Percentiles rank a stretch among this genome's conserved stretches.
Evolutionary conservation across 2,888 invertebrate genomes (phyloP).

Genomic region (Anthophora plumipes): DNA sequence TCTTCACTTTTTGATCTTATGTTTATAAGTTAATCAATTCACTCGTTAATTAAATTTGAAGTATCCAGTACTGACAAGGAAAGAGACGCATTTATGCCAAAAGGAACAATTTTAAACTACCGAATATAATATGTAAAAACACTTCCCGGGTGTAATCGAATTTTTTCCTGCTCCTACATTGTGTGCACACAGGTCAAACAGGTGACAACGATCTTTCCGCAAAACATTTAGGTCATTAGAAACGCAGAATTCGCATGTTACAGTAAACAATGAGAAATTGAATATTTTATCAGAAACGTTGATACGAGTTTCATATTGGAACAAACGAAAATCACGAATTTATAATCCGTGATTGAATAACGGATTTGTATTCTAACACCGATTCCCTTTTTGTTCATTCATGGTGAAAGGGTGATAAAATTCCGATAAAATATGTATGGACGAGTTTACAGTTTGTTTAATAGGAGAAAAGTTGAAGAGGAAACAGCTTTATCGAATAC

Average conservation of each 20-base stretch:
- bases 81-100: not conserved
- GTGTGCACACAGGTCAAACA: too few relatives aligned
- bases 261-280: slow-evolving; percentile 34
- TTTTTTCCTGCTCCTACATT: not conserved
- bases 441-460: slow-evolving; percentile 9
- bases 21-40: slow-evolving; percentile 13
- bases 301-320: not conserved
- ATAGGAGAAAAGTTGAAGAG: not conserved
- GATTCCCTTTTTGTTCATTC: not conserved
- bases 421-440: slow-evolving; percentile 1
- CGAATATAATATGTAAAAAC: not conserved
- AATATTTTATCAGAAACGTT: slow-evolving; percentile 7
- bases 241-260: slow-evolving; percentile 5
- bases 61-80: not conserved
- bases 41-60: slow-evolving; percentile 16
- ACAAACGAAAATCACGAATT: slow-evolving; percentile 14
- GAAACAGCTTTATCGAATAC: slow-evolving; percentile 5
- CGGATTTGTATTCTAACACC: slow-evolving; percentile 7
- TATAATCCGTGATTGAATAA: slow-evolving; percentile 19
- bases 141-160: not conserved
- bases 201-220: too few relatives aligned
- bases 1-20: not conserved
- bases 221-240: slow-evolving; percentile 3
- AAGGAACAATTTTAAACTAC: not conserved
- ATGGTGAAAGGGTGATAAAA: not conserved